Evolutionary conservation across 2,113 vertebrate genomes (phyloP).

Genomic region (Puntigrus tetrazona): DNA sequence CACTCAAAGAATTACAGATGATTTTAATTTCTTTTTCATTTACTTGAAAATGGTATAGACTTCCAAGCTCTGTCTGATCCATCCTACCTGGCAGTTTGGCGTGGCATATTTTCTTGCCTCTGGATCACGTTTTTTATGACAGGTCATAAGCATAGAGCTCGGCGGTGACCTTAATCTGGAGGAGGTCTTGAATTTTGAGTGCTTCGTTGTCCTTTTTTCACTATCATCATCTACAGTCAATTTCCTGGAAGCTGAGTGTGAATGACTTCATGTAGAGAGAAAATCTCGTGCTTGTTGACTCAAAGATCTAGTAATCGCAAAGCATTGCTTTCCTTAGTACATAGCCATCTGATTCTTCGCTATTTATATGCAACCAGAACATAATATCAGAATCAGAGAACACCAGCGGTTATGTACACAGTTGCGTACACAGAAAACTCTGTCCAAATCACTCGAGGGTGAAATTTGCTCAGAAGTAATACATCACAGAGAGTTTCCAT

Average conservation of each 20-base stretch:
- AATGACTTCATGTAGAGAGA: constrained; percentile 18
- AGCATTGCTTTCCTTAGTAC: constrained; percentile 67
- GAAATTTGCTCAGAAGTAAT: constrained; percentile 47
- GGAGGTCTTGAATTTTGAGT: constrained; percentile 42
- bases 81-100: constrained; percentile 7
- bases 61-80: constrained; percentile 26
- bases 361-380: constrained; percentile 52
- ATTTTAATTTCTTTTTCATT: constrained; percentile 12
- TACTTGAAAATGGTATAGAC: not conserved
- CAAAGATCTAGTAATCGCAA: constrained; percentile 64
- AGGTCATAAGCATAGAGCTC: not conserved
- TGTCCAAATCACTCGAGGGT: constrained; percentile 30
- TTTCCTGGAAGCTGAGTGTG: constrained; percentile 34
- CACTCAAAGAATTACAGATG: not conserved
- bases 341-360: constrained; percentile 43
- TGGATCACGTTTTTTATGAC: constrained; percentile 21
- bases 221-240: constrained; percentile 33
- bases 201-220: constrained; percentile 40
- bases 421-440: not conserved
- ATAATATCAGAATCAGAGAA: constrained; percentile 36
- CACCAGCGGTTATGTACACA: constrained; percentile 36
- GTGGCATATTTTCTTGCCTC: not conserved
- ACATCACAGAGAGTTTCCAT: constrained; percentile 33
- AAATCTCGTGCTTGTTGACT: constrained; percentile 60
- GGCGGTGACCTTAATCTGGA: constrained; percentile 37